Base-by-base conservation (phyloP, 2,888 invertebrate genomes). In the Notodonta ziczac region DNA sequence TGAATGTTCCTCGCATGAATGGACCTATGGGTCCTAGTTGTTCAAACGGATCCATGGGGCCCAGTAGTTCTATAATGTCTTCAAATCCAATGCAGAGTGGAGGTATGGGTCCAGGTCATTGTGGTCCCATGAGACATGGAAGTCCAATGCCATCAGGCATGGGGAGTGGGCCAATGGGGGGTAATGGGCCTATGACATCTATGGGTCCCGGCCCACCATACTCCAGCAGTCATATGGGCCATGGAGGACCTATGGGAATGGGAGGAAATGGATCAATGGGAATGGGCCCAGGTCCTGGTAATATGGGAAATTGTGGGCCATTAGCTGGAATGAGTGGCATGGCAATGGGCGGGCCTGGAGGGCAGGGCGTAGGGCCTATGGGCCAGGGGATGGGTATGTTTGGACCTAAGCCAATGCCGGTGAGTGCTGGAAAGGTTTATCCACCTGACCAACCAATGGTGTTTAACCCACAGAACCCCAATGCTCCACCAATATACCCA, bases 371-470 rank as follows among this genome's bases (percentile, higher is more conserved):
- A 14, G 95, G 95, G n/a, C 94, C 95, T 4, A 94, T 95, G 92
- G 94, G 95, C 0, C 94, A 91, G 78, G 88, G 90, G n/a, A 95
- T 94, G 94, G 89, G 93, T 10, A 94, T 94, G 94, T 94, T 96
- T 94, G 97, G 97, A 42, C 97, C 97, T 3, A 98, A 97, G 86
- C 98, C 98, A 13, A 97, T 98, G 97, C 97, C 98, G 74, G 97
- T 98, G 67, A 97, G 97, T 85, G 97, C 98, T 58, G 97, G 97
- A 56, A 97, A 98, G 95, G 96, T 98, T 65, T 99, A 99, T 91
- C 99, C 99, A 55, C 97, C 97, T 6, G 98, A 98, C 86, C 98
- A 98, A 86, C 97, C 98, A 0, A 98, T 99, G 98, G 98, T 99
- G 68, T 99, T 98, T 87, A 99, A 99, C 91, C 98, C 98, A 53